Conservation (phyloP, 2,113 vertebrate genomes). For the Microtus ochrogaster region DNA sequence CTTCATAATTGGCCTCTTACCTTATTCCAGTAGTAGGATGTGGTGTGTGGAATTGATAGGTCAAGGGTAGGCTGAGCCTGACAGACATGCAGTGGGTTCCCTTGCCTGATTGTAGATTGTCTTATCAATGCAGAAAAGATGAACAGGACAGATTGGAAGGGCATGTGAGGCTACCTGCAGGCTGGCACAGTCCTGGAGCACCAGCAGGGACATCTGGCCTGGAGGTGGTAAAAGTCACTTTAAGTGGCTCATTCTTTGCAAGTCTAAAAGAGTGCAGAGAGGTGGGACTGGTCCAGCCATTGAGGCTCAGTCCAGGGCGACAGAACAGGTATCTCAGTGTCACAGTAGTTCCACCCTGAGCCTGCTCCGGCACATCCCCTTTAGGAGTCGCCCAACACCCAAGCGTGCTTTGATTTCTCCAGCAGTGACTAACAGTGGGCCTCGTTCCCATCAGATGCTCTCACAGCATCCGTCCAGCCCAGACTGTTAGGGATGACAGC, state of each 20-base stretch:
- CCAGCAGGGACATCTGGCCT: background rate
- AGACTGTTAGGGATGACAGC: constrained; percentile 12
- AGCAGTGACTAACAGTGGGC: constrained; percentile 66
- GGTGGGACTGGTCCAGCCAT: background rate
- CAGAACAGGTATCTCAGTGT: background rate
- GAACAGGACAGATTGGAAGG: background rate
- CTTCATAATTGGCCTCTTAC: background rate
- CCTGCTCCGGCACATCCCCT: background rate
- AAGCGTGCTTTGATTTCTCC: constrained; percentile 59
- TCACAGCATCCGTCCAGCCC: constrained; percentile 18
- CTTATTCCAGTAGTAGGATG: background rate
- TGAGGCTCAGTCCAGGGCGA: background rate
- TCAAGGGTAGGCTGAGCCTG: too few relatives aligned
- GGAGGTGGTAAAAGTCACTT: background rate
- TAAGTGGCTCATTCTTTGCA: background rate
- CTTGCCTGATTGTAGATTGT: background rate
- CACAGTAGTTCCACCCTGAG: background rate
- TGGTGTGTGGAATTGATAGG: background rate
- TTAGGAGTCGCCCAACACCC: constrained; percentile 48
- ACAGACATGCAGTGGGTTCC: background rate
- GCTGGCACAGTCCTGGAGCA: background rate
- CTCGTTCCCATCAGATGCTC: constrained; percentile 62
- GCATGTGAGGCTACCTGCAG: accelerated
- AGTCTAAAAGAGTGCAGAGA: background rate
- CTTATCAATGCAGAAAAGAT: background rate